Evolutionary conservation across 2,797 vertebrate genomes (phyloP).

Genomic region (Zenarchopterus dispar): DNA sequence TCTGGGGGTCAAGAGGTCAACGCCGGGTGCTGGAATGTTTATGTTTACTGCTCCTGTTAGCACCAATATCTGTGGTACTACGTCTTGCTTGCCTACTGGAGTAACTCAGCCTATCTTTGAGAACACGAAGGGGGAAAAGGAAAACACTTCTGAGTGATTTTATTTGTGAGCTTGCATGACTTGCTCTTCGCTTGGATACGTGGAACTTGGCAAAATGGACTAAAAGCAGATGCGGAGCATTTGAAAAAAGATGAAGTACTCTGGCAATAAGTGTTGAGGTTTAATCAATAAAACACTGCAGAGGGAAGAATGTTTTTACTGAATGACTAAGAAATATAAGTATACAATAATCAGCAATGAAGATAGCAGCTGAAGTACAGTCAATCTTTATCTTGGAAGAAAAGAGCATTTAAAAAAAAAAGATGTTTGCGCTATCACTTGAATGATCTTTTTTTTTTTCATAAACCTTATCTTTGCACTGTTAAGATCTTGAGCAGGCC

Average conservation of each 20-base stretch:
- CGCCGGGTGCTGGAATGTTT: conserved; percentile 75
- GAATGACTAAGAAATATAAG: too few species aligned
- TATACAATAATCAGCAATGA: too few species aligned
- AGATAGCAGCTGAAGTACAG: too few species aligned
- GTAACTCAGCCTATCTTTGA: conserved; percentile 12
- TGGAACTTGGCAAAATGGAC: conserved; percentile 15
- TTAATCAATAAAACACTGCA: too few species aligned
- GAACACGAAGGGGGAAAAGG: neutral
- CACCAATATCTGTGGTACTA: conserved; percentile 47
- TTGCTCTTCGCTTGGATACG: conserved; percentile 10
- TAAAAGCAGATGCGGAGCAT: conserved; percentile 2
- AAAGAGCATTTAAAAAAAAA: too few species aligned
- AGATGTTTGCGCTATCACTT: too few species aligned
- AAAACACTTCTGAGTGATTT: conserved; percentile 1
- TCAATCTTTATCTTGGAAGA: too few species aligned
- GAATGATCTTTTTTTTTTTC: neutral
- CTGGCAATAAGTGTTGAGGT: too few species aligned
- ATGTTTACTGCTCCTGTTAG: conserved; percentile 65
- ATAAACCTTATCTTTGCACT: conserved; percentile 2
- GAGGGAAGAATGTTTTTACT: too few species aligned
- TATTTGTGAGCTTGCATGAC: conserved; percentile 13
- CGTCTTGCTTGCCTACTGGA: conserved; percentile 22
- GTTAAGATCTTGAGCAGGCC: conserved; percentile 12
- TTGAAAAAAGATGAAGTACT: conserved; percentile 18
- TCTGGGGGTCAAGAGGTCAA: conserved; percentile 74